Evolutionary conservation across 2,888 invertebrate species (phyloP).

Genomic region (Pollenia labialis): DNA sequence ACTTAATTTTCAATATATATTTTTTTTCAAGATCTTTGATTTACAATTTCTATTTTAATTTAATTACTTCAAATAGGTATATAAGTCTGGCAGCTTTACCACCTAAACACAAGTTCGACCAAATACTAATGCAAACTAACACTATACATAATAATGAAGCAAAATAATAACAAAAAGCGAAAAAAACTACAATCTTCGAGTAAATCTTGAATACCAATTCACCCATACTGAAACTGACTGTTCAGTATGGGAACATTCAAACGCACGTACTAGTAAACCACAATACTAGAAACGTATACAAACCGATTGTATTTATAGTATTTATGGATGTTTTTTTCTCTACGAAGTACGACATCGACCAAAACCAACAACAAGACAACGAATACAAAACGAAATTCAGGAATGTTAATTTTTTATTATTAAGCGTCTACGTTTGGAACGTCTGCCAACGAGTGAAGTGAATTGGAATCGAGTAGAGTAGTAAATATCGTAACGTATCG

Average conservation of each 20-base stretch:
- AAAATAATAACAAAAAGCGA: slow-evolving; percentile 32
- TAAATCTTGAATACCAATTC: slow-evolving; percentile 70
- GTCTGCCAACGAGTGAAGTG: slow-evolving; percentile 51
- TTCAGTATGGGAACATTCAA: slow-evolving; percentile 45
- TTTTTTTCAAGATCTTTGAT: not conserved
- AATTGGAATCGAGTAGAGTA: slow-evolving; percentile 12
- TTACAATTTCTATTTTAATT: not conserved
- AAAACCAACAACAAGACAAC: slow-evolving; percentile 40
- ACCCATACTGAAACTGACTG: slow-evolving; percentile 56
- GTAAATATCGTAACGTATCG: slow-evolving; percentile 48
- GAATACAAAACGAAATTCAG: slow-evolving; percentile 57
- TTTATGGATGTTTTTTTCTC: slow-evolving; percentile 25
- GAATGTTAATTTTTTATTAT: slow-evolving; percentile 55
- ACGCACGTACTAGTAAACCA: slow-evolving; percentile 14
- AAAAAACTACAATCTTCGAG: slow-evolving; percentile 55
- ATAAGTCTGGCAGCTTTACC: slow-evolving; percentile 40
- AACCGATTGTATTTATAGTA: slow-evolving; percentile 30
- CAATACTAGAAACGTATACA: slow-evolving; percentile 8
- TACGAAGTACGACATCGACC: slow-evolving; percentile 28
- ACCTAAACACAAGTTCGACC: slow-evolving; percentile 42
- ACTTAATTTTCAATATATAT: not conserved
- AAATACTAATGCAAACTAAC: slow-evolving; percentile 53
- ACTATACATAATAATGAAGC: slow-evolving; percentile 48
- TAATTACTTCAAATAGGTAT: not conserved
- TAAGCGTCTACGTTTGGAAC: slow-evolving; percentile 56